Base-by-base conservation (phyloP, 2,797 vertebrate genomes). In the Gallirallus australis region DNA sequence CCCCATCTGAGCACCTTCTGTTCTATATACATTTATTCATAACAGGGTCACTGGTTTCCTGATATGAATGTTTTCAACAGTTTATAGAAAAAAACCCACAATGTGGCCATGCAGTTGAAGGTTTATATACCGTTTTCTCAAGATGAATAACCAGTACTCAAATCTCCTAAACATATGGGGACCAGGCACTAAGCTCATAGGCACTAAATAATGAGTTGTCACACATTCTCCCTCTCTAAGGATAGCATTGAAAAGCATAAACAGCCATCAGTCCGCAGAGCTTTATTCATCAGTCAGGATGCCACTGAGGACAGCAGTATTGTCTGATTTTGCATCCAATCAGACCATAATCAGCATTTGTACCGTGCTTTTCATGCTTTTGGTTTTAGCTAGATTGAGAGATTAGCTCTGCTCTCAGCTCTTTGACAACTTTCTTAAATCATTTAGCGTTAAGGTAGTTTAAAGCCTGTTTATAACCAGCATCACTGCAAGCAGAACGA, bases 1-100 rank as follows among this genome's bases (percentile, higher is more conserved):
- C 50, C 28, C 56, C 6, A 16, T 28, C 71, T 68, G 40, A 93
- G 31, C 33, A 87, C 79, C 75, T 89, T 94, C 86, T 96, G 86
- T 82, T 93, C 75, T 1, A 50, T 70, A 82, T 78, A 47, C n/a
- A 53, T 64, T 90, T 91, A 95, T 80, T 93, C 81, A 61, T 71
- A 92, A 73, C n/a, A 68, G 13, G 20, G 33, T 92, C 60, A 25
- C 42, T 69, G 30, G 64, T 96, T 92, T 82, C 50, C 60, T n/a
- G 27, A 73, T 60, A 72, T 3, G 24, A 82, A 48, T 39, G 10
- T 52, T 94, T 91, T 92, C 89, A 94, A 66, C 30, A 52, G 31
- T 85, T 82, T 93, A 45, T 60, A 83, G 86, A 94, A 50, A 50
- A 50, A 52, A 50, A 82, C 37, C 37, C 37, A 28, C 63, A 61